Percentiles rank a stretch among this genome's conserved stretches.
Evolutionary conservation across 53 echinoderm and acorn worm genomes (phyloP).

Genomic region (Antedon mediterranea): DNA sequence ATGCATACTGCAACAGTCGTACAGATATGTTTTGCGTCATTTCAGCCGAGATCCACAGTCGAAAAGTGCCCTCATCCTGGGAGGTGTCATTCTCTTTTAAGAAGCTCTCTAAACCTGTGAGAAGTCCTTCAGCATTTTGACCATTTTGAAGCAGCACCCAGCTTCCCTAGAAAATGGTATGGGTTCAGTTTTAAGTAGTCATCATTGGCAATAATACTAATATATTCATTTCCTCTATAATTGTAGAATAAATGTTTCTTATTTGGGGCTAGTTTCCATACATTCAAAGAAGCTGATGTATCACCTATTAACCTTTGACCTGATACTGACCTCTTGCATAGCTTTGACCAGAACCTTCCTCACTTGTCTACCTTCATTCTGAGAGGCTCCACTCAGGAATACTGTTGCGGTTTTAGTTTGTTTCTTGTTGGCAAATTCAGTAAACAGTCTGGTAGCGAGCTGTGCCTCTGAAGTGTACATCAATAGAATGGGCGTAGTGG

Average conservation of each 20-base stretch:
- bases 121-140: conserved; percentile 72
- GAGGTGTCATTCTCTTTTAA: conserved; percentile 53
- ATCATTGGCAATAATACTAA: no score
- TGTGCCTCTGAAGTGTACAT: conserved; percentile 81
- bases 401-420: conserved; percentile 48
- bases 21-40: conserved; percentile 42
- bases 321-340: conserved; percentile 72
- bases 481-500: conserved; percentile 61
- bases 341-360: conserved; percentile 61
- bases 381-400: conserved; percentile 52
- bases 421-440: conserved; percentile 60
- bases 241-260: no score
- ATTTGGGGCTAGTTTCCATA: no score
- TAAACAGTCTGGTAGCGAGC: conserved; percentile 70
- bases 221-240: no score
- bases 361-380: conserved; percentile 49
- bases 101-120: conserved; percentile 59
- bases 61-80: conserved; percentile 71
- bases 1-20: conserved; percentile 67
- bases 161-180: conserved; percentile 30
- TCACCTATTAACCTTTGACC: no score
- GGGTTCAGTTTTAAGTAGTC: not conserved
- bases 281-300: no score
- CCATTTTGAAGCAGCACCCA: conserved; percentile 86
- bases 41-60: conserved; percentile 86